Conservation (phyloP, 2,113 vertebrate species). For the Felis chaus region DNA sequence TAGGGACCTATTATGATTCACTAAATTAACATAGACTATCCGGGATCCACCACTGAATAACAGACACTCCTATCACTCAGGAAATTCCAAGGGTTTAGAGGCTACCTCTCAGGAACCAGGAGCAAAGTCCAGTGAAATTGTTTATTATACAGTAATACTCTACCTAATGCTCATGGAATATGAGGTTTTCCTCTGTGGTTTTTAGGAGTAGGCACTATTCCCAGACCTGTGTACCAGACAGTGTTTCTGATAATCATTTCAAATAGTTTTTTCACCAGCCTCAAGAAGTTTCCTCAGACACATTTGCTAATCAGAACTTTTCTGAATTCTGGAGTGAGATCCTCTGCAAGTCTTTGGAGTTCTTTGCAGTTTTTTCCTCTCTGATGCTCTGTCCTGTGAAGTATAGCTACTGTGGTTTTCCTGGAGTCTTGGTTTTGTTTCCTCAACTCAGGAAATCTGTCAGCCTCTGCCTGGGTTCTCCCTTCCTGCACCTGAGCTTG, state of each 20-base stretch:
- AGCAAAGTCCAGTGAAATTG: background rate
- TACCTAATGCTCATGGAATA: background rate
- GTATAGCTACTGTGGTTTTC: background rate
- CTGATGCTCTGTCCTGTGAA: background rate
- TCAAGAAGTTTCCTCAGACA: background rate
- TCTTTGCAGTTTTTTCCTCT: background rate
- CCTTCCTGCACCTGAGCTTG: background rate
- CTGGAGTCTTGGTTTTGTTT: background rate
- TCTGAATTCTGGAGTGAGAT: background rate
- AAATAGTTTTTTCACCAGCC: background rate
- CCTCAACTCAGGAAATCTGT: background rate
- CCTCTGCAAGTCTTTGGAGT: background rate
- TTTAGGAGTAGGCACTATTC: background rate
- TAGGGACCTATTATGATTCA: background rate
- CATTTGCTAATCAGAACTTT: background rate
- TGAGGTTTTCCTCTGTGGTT: background rate
- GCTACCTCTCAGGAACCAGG: background rate
- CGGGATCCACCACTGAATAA: background rate
- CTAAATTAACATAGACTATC: background rate
- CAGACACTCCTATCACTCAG: background rate
- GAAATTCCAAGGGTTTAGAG: background rate
- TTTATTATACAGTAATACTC: background rate
- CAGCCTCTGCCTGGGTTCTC: background rate
- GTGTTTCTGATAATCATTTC: background rate
- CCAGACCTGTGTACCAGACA: background rate